Conservation (phyloP, 2,113 vertebrate species). For the Aldabrachelys gigantea region DNA sequence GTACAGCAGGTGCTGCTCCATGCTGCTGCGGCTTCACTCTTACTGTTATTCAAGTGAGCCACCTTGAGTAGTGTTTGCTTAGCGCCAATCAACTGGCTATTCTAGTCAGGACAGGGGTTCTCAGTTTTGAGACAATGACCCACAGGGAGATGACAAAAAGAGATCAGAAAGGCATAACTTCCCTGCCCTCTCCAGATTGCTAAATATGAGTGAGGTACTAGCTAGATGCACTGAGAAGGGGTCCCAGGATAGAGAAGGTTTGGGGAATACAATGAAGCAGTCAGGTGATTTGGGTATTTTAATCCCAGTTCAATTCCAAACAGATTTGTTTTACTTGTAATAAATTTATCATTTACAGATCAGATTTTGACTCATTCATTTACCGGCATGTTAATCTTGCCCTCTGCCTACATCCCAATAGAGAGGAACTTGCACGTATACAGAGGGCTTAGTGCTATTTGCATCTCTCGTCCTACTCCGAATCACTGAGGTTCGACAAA, state of each 20-base stretch:
- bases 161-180: background rate
- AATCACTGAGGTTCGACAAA: conserved; percentile 50
- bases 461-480: conserved; percentile 5
- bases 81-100: background rate
- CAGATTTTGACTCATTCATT: conserved; percentile 33
- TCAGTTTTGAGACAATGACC: background rate
- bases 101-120: background rate
- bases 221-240: background rate
- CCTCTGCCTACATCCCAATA: conserved; percentile 25
- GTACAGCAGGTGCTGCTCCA: background rate
- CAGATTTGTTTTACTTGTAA: background rate
- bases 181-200: background rate
- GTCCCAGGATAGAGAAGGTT: background rate
- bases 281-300: background rate
- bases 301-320: background rate
- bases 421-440: conserved; percentile 47
- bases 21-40: background rate
- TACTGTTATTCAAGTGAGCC: background rate
- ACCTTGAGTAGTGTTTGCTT: background rate
- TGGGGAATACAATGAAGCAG: background rate
- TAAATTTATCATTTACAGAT: conserved; percentile 26
- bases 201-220: background rate
- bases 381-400: conserved; percentile 22
- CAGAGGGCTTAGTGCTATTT: conserved; percentile 9
- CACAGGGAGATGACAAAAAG: background rate